Evolutionary conservation across 2,888 invertebrate genomes (phyloP), one percentile per base, ranked within the genome.

Genomic region (Lepeophtheirus nordmannii): DNA sequence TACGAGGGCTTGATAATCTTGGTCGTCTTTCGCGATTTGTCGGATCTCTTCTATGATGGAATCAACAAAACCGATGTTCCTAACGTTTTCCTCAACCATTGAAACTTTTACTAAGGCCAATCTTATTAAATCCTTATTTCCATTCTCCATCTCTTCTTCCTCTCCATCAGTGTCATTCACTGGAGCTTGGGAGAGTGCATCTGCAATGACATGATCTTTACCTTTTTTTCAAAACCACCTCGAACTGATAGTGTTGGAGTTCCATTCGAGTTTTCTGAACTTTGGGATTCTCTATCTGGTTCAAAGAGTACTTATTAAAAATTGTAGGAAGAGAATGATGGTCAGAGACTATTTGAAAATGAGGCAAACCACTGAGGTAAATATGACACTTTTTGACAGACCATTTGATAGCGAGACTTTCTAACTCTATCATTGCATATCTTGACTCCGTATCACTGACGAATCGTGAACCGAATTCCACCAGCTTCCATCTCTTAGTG

Each of bases 401-500:
- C 57, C 57, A 57, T 2, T 22, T 22, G 57, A 57, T 57, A n/a
- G n/a, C 57, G 14, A 57, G n/a, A 1, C 10, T n/a, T n/a, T 57
- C 9, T 10, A 57, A 2, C 1, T 57, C 57, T 1, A 57, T 23
- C 57, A 57, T n/a, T 57, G 57, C 10, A n/a, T 57, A 57, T 12
- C 57, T 20, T 10, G 57, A 11, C 14, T 57, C 57, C n/a, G n/a
- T 23, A 11, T 57, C 12, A 11, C 23, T 57, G 11, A 57, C 11
- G 14, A 57, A 57, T 10, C 57, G 9, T 11, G 22, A 22, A 11
- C 57, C 68, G 37, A 60, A 68, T 58, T 68, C 63, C 11, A 65
- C 41, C 5, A 68, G 67, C 12, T 53, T 64, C 69, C 68, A 68
- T 14, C 14, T 11, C 0, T 65, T 61, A 1, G 14, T 30, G 20